Evolutionary conservation across 1,140 invertebrate species (phyloP), one percentile per base, ranked within the genome.

Genomic region (Aphaenogaster ashmeadi): DNA sequence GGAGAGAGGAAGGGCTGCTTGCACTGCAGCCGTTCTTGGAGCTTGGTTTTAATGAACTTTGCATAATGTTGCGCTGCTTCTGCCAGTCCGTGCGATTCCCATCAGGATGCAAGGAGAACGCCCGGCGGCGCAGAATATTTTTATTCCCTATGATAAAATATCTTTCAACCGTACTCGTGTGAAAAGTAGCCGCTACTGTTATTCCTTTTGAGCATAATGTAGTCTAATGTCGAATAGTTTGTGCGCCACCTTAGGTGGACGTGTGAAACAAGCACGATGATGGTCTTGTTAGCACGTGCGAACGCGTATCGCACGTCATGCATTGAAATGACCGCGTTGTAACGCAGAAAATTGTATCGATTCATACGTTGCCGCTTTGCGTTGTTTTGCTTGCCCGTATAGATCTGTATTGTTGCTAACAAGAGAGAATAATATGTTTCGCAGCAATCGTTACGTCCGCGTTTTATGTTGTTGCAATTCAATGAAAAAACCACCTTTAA

Each of bases 31-130:
- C 60, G 41, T 66, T 64, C 71, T 72, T 62, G 72, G 56, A 71
- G 87, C 67, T 86, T 78, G 87, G 69, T 89, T 92, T 92, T 92
- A 93, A 92, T 90, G 91, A 93, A 92, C 89, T 91, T 93, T 90
- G 88, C 89, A 90, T 89, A 92, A 93, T 88, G 83, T 79, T 86
- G 86, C 66, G 62, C 27, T 36, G 36, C 33, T 72, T 60, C 54
- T 13, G 8, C 27, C 58, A 52, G 77, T 69, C 21, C 3, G 21
- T 38, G 60, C 64, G 66, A 71, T 52, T 81, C 21, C 52, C 52
- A 56, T 81, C 78, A 69, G 38, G 47, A 81, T 71, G 52, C 50
- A 38, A 81, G 27, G 21, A 69, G 64, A 41, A 71, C 47, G n/a
- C 21, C 36, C 64, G 50, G 50, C 79, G 64, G 13, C 21, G 38